phyloP scores from a whole-genome alignment of 2,888 invertebrate genomes.

The Dermolepida albohirtum region DNA sequence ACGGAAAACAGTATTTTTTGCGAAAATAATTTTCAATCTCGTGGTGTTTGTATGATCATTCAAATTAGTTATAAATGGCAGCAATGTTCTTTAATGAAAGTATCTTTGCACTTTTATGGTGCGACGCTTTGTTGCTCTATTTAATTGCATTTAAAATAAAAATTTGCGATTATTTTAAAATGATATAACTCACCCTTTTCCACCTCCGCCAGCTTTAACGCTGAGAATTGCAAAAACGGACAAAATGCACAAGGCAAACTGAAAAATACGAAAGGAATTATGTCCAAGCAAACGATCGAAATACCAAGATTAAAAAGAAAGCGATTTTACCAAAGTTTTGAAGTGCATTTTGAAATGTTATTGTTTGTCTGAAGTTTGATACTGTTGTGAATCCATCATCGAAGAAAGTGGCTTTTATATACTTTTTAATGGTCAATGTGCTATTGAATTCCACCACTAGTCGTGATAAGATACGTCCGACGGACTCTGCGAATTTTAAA shows the following conservation, averaged over 20 bases:
- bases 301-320: background rate
- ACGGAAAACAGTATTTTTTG: too few relatives aligned
- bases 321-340: slow-evolving; percentile 45
- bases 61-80: too few relatives aligned
- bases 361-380: slow-evolving; percentile 27
- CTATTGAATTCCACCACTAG: slow-evolving; percentile 33
- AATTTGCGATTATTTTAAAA: too few relatives aligned
- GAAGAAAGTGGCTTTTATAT: slow-evolving; percentile 31
- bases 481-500: background rate
- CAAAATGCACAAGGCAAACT: slow-evolving; percentile 50
- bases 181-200: slow-evolving; percentile 47
- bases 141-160: too few relatives aligned
- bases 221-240: slow-evolving; percentile 47
- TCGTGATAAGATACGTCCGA: background rate
- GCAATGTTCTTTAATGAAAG: too few relatives aligned
- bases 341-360: slow-evolving; percentile 45
- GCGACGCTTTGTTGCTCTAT: too few relatives aligned
- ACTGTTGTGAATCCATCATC: slow-evolving; percentile 30
- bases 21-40: too few relatives aligned
- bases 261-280: slow-evolving; percentile 42
- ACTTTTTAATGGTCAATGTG: slow-evolving; percentile 23
- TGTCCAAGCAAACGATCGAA: background rate
- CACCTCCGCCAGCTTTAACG: slow-evolving; percentile 51
- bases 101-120: too few relatives aligned
- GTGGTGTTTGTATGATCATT: too few relatives aligned